phyloP scores from a whole-genome alignment of 2,797 vertebrate genomes.

The Enoplosus armatus region DNA sequence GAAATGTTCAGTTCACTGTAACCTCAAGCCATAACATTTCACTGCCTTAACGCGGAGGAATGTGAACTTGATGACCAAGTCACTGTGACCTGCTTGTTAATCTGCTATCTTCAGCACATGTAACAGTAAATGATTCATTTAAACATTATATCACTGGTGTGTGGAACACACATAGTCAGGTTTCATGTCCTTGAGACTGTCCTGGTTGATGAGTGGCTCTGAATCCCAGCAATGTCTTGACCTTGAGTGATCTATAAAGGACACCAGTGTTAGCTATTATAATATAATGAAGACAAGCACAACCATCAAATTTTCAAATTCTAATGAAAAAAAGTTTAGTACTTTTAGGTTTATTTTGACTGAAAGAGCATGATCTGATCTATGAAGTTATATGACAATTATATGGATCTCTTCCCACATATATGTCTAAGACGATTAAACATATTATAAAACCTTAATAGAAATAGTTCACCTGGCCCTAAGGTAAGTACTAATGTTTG shows the following conservation, averaged over 20 bases:
- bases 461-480: background rate
- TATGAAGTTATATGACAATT: background rate
- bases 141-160: conserved; percentile 3
- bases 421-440: background rate
- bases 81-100: conserved; percentile 69
- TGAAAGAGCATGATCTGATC: background rate
- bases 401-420: background rate
- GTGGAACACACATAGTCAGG: background rate
- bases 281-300: background rate
- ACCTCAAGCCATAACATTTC: conserved; percentile 58
- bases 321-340: background rate
- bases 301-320: background rate
- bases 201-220: conserved; percentile 36
- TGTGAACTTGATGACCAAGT: conserved; percentile 52
- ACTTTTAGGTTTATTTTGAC: background rate
- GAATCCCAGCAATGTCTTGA: conserved; percentile 34
- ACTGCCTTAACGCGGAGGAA: conserved; percentile 33
- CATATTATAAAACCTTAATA: background rate
- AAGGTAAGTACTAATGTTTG: background rate
- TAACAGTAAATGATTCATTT: conserved; percentile 63
- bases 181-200: conserved; percentile 28
- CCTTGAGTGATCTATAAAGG: conserved; percentile 65
- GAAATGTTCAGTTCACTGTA: conserved; percentile 48
- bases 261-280: background rate
- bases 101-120: conserved; percentile 30